Percentiles rank a stretch among this genome's conserved stretches.
These are phyloP conservation scores for Saccopteryx bilineata DNA, from an alignment of 2,113 vertebrate species.

Conservation along the genomic window DNA sequence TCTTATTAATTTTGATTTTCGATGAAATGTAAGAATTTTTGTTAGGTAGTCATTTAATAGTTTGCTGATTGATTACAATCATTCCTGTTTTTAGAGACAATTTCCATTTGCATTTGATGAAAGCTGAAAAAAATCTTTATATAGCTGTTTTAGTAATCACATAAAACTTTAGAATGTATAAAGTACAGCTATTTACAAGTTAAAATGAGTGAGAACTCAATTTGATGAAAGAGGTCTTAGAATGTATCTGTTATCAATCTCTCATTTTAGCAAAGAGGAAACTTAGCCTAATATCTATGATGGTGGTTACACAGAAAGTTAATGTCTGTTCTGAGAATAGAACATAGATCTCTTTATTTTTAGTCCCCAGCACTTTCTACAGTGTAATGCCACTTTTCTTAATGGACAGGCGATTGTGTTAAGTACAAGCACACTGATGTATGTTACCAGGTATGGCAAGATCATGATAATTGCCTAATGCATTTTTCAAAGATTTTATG, in stretches of 20 bases:
- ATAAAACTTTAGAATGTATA: neutral
- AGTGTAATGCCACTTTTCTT: neutral
- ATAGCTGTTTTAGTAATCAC: neutral
- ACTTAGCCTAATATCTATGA: neutral
- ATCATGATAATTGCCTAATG: neutral
- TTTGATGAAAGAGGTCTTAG: neutral
- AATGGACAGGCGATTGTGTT: neutral
- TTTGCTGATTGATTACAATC: neutral
- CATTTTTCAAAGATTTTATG: conserved; percentile 29
- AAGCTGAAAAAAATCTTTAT: neutral
- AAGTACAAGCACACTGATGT: neutral
- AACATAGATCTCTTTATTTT: neutral
- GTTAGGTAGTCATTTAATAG: neutral
- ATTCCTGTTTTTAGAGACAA: neutral
- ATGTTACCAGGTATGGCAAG: conserved; percentile 12
- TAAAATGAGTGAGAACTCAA: neutral
- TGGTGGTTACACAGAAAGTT: neutral
- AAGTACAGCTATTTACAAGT: neutral
- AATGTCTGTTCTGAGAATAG: neutral
- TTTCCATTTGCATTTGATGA: neutral
- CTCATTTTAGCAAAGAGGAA: neutral
- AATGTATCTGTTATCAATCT: neutral
- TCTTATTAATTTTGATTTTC: neutral
- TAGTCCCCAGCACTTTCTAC: neutral
- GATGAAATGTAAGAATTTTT: neutral